phyloP scores from a whole-genome alignment of 2,113 vertebrate species.

The Tachuris rubrigastra region DNA sequence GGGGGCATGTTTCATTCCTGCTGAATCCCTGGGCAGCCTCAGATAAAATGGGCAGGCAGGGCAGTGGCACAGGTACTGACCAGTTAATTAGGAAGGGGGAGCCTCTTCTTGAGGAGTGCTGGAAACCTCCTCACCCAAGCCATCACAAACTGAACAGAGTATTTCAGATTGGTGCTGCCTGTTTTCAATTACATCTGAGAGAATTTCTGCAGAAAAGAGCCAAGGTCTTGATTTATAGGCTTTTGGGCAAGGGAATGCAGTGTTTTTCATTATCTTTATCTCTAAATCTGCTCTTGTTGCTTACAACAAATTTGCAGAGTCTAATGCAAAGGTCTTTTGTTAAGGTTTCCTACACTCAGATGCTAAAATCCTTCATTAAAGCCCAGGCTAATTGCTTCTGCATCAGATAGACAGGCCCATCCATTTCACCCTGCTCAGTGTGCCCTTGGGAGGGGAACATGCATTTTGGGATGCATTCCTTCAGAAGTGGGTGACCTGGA shows the following conservation, averaged over 20 bases:
- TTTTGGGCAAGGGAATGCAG: slow-evolving; percentile 45
- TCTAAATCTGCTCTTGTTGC: slow-evolving; percentile 50
- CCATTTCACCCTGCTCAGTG: not conserved
- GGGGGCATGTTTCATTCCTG: accelerated
- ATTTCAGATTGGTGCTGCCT: not conserved
- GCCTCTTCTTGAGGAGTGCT: not conserved
- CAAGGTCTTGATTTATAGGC: slow-evolving; percentile 57
- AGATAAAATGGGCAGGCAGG: not conserved
- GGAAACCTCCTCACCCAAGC: not conserved
- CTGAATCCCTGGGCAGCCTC: not conserved
- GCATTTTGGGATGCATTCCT: accelerated
- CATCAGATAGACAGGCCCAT: not conserved
- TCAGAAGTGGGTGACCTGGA: not conserved
- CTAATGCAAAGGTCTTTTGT: slow-evolving; percentile 26
- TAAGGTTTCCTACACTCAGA: not conserved
- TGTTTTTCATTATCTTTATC: slow-evolving; percentile 55
- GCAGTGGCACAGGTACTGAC: not conserved
- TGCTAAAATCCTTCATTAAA: slow-evolving; percentile 15
- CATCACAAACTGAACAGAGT: not conserved
- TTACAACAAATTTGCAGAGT: slow-evolving; percentile 11
- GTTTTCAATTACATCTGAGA: slow-evolving; percentile 34
- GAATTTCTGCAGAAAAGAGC: slow-evolving; percentile 23
- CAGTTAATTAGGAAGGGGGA: not conserved
- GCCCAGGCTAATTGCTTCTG: not conserved
- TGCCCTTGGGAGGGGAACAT: not conserved